Conservation (phyloP, 2,888 invertebrate species). For the Aphidoletes aphidimyza region DNA sequence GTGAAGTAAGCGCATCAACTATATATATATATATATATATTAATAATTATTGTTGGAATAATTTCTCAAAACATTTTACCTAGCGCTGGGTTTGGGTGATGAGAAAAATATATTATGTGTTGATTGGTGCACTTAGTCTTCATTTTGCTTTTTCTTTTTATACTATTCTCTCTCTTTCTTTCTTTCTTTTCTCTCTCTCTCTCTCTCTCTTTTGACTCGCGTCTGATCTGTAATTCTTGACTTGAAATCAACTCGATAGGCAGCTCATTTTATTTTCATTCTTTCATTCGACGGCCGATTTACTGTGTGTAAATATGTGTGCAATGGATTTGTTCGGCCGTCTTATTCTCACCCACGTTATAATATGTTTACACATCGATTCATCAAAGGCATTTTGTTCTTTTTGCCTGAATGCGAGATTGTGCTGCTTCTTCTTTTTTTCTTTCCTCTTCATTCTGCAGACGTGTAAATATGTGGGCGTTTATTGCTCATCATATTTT, state of each 20-base stretch:
- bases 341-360: too few species aligned
- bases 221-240: not conserved
- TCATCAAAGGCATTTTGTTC: constrained; percentile 8
- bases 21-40: too few species aligned
- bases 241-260: not conserved
- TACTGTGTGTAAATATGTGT: too few species aligned
- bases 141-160: not conserved
- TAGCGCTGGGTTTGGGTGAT: not conserved
- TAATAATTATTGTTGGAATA: constrained; percentile 11
- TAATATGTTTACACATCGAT: not conserved
- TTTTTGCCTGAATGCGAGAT: not conserved
- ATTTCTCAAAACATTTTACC: not conserved
- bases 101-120: constrained; percentile 54
- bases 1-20: not conserved
- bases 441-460: not conserved
- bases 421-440: not conserved
- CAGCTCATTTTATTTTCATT: not conserved
- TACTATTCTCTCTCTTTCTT: too few species aligned
- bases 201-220: not conserved
- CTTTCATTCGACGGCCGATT: not conserved
- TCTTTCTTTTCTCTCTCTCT: too few species aligned
- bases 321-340: too few species aligned
- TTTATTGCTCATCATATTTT: constrained; percentile 44
- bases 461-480: constrained; percentile 50
- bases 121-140: constrained; percentile 55